Conservation (phyloP, 2,888 invertebrate species). For the Cephalotes varians region DNA sequence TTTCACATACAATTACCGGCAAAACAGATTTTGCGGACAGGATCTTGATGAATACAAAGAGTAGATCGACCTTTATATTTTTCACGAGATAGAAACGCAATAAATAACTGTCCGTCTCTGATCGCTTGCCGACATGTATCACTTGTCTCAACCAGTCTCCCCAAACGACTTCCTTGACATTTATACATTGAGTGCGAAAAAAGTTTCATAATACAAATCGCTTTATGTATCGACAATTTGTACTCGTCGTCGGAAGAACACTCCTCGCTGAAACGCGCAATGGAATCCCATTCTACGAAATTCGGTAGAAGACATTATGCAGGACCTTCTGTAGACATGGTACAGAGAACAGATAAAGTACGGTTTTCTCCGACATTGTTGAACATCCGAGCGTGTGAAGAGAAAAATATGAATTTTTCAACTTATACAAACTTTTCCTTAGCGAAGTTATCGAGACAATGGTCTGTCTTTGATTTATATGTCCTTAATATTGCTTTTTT, state of each 20-base stretch:
- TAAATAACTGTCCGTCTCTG: slow-evolving; percentile 50
- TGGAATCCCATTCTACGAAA: slow-evolving; percentile 1
- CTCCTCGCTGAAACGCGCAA: background rate
- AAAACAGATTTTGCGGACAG: slow-evolving; percentile 13
- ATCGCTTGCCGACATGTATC: slow-evolving; percentile 34
- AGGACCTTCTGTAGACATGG: background rate
- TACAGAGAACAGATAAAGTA: background rate
- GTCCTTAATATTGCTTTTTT: background rate
- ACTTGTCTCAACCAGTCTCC: slow-evolving; percentile 44
- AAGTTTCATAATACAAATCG: slow-evolving; percentile 46
- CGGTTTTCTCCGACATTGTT: background rate
- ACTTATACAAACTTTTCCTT: background rate
- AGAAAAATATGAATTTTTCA: slow-evolving; percentile 1
- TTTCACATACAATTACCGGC: slow-evolving; percentile 17
- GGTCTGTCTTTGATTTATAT: background rate
- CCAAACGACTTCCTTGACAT: slow-evolving; percentile 53
- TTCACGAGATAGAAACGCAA: slow-evolving; percentile 31
- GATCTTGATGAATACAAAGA: background rate
- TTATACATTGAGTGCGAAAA: slow-evolving; percentile 47
- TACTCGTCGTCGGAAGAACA: slow-evolving; percentile 28
- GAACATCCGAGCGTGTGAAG: slow-evolving; percentile 9
- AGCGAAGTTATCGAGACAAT: background rate
- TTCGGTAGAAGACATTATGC: slow-evolving; percentile 23
- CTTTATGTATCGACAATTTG: slow-evolving; percentile 54
- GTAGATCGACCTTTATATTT: slow-evolving; percentile 31